Conservation (phyloP, 2,888 invertebrate genomes). For the Drosophila austrosaltans region DNA sequence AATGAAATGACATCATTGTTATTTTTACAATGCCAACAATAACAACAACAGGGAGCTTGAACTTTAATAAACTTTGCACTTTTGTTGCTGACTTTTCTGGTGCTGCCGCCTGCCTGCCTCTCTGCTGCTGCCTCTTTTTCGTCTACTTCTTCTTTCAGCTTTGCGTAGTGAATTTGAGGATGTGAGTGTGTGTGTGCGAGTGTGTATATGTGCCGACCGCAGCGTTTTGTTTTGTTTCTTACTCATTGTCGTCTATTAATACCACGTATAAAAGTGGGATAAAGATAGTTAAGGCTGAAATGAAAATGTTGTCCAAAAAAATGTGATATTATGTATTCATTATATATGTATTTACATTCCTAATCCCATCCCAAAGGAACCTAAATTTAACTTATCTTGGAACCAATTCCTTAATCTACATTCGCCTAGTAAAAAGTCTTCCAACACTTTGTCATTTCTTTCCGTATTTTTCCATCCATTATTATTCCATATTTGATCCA, state of each 20-base stretch:
- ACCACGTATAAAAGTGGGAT: background rate
- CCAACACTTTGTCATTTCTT: too few relatives aligned
- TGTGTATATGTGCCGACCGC: background rate
- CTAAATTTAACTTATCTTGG: too few relatives aligned
- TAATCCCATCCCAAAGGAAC: too few relatives aligned
- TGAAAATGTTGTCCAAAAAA: background rate
- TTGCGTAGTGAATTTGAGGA: background rate
- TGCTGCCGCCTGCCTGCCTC: background rate
- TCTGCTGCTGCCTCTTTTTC: slow-evolving; percentile 14
- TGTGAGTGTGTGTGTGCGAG: background rate
- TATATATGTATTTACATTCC: too few relatives aligned
- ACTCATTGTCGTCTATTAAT: slow-evolving; percentile 45
- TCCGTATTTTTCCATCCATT: too few relatives aligned
- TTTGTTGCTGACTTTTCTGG: slow-evolving; percentile 25
- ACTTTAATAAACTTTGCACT: slow-evolving; percentile 76
- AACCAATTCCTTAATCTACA: too few relatives aligned
- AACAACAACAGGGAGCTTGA: slow-evolving; percentile 46
- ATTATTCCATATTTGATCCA: too few relatives aligned
- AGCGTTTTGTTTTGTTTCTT: slow-evolving; percentile 29
- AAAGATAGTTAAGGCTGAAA: background rate
- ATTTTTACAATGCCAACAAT: slow-evolving; percentile 34
- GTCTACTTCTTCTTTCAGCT: slow-evolving; percentile 25
- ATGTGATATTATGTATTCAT: too few relatives aligned
- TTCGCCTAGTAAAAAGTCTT: too few relatives aligned
- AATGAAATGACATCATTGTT: slow-evolving; percentile 66